Evolutionary conservation across 2,888 invertebrate genomes (phyloP), one percentile per base, ranked within the genome.

Genomic region (Anagyrus pseudococci): DNA sequence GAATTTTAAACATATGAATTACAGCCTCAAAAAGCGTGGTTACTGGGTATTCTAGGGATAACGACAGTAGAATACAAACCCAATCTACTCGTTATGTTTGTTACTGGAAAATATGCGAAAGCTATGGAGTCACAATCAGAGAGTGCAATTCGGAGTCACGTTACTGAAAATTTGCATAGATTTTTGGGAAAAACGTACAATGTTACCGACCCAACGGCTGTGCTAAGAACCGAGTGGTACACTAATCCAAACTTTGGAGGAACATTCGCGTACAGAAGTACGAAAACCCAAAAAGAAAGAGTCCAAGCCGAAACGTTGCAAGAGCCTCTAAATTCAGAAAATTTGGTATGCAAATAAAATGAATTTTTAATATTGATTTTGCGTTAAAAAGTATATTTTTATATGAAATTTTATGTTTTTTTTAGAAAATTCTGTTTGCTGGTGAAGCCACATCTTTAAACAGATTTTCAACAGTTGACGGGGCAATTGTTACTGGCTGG

Each of bases 221-320:
- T 86, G 67, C 66, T 83, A 17, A 91, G 91, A 69, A 87, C 91
- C 1, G 82, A 80, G 1, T 93, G 93, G 93, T 83, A 83, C 63
- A 82, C 83, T 0, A 89, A 92, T 79, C 85, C 86, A 0, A 86
- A 85, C 75, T 89, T 89, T 1, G 83, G 85, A 44, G 93, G 94
- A 4, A 87, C 89, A 0, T 93, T 92, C 76, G 84, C 87, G 1
- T 89, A 83, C 75, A 82, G 85, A 22, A 46, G 50, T 10, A 20
- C 37, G 4, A 25, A 37, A 10, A 15, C 46, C 6, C 20, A 56
- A 19, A 56, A 62, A 15, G n/a, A 29, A 23, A 40, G 85, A n/a
- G 37, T 56, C 13, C 26, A 1, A 7, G 6, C 55, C 1, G 52
- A 62, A 33, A 56, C 52, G 43, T 37, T 62, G 15, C 50, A 56